Base-by-base conservation (phyloP, 2,113 vertebrate genomes). In the Holacanthus passer region DNA sequence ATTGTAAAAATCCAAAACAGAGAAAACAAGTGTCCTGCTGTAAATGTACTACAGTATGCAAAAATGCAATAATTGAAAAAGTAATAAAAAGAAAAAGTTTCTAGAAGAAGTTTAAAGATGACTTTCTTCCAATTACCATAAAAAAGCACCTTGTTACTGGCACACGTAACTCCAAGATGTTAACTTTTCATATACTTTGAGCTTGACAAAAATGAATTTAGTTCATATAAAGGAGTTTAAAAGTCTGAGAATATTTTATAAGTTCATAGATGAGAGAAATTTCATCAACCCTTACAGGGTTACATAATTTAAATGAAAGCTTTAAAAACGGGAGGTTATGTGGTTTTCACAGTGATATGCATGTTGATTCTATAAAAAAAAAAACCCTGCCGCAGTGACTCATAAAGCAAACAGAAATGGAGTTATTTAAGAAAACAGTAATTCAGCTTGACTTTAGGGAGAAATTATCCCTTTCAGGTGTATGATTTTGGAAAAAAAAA, bases 401-500 rank as follows among this genome's bases (percentile, higher is more conserved):
- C 81, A 79, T 31, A 67, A 68, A 73, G 68, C 59, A 66, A 50
- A 77, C 22, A 48, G 27, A 62, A 82, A 55, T 24, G 29, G 55
- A 64, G 67, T 9, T 68, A 14, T 43, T 39, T 16, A 27, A 64
- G 13, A 68, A 84, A 84, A 79, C 29, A 82, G 27, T 37, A 73
- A 84, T 77, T 86, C 31, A 78, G 39, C 58, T 73, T 1, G 19
- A 71, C 59, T 81, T 73, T 24, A 17, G 17, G 69, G 39, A 74
- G n/a, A 69, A 84, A 41, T 45, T 2, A 75, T 72, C 32, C 59
- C 43, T 86, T 83, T 87, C 68, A 89, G 75, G 81, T 78, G 67
- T 32, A 20, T 39, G 19, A 5, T 52, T 47, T 37, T 58, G 31
- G 1, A 56, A 19, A 52, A 39, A 53, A 58, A 29, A 68, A 81